A percentile compares a stretch with the other conserved stretches of the same genome.
phyloP scores from a whole-genome alignment of 2,888 invertebrate genomes.

The Liopterus haemorrhoidalis region DNA sequence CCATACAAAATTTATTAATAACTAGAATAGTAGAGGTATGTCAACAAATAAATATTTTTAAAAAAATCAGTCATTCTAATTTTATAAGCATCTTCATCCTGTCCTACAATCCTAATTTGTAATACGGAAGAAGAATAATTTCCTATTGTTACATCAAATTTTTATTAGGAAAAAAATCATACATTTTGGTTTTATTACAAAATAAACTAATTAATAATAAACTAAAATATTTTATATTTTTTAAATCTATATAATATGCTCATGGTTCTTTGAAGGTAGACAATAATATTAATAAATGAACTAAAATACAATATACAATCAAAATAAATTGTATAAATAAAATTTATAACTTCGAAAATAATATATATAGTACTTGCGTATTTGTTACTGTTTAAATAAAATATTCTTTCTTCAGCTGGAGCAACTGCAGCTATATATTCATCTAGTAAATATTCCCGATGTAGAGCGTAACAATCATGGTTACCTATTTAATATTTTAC shows the following conservation, averaged over 20 bases:
- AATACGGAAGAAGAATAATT: too few species aligned
- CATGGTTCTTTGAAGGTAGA: too few species aligned
- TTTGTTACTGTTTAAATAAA: constrained; percentile 13
- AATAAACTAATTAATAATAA: constrained; percentile 33
- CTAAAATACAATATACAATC: too few species aligned
- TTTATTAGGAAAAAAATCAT: constrained; percentile 33
- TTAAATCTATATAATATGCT: too few species aligned
- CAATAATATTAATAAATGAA: too few species aligned
- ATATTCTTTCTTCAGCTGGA: constrained; percentile 15
- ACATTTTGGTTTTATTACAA: constrained; percentile 35
- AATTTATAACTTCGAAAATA: constrained; percentile 6
- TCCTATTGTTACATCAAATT: constrained; percentile 31
- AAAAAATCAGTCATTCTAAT: too few species aligned
- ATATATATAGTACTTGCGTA: constrained; percentile 19
- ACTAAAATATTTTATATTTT: constrained; percentile 24
- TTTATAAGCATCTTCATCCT: too few species aligned
- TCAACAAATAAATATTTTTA: too few species aligned
- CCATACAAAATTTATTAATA: too few species aligned
- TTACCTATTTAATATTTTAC: constrained; percentile 10
- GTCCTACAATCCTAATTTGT: too few species aligned
- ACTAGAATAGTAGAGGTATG: too few species aligned
- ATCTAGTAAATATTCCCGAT: constrained; percentile 3
- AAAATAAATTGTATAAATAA: constrained; percentile 11
- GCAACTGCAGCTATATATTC: constrained; percentile 7
- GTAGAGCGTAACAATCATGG: too few species aligned